Evolutionary conservation across 2,888 invertebrate species (phyloP), one percentile per base, ranked within the genome.

Genomic region (Elgonia sp.): DNA sequence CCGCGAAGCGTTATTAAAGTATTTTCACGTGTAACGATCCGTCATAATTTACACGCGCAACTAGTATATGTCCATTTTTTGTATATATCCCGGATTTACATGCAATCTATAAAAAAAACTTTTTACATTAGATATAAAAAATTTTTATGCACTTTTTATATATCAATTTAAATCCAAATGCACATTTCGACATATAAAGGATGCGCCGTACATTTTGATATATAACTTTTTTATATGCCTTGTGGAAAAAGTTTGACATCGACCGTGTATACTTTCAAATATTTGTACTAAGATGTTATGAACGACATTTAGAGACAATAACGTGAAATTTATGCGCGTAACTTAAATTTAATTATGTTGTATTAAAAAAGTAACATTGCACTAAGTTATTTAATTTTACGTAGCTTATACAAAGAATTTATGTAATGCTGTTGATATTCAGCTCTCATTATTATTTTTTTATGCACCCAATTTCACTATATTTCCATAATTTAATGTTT

Each of bases 131-230:
- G 29, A 72, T 40, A 72, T 84, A 57, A 79, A 63, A 63, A 77
- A n/a, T 16, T 65, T 84, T 79, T 65, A 73, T 60, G 29, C n/a
- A 57, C 57, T 46, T 77, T 84, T 84, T 77, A 84, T 79, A 55
- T 46, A 77, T 84, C 79, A 72, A 65, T 79, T 76, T 63, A 62
- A 84, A 84, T 77, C 69, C 69, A 60, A 84, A 84, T 57, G 65
- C 53, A 72, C 82, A 73, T 82, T 82, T 82, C 65, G 40, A 20
- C 42, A 20, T 5, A 63, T 70, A 77, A 70, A 77, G 53, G 53
- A 69, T 29, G 21, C 46, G n/a, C 16, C 62, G 60, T 84, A 70
- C 53, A 75, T 82, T 73, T 82, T 82, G 73, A 67, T 75, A 60
- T 75, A 75, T 60, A 82, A 82, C 73, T 82, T 75, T 81, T 82